Evolutionary conservation across 35 echinoderm and acorn worm species (phyloP).

Genomic region (Diadema setosum): DNA sequence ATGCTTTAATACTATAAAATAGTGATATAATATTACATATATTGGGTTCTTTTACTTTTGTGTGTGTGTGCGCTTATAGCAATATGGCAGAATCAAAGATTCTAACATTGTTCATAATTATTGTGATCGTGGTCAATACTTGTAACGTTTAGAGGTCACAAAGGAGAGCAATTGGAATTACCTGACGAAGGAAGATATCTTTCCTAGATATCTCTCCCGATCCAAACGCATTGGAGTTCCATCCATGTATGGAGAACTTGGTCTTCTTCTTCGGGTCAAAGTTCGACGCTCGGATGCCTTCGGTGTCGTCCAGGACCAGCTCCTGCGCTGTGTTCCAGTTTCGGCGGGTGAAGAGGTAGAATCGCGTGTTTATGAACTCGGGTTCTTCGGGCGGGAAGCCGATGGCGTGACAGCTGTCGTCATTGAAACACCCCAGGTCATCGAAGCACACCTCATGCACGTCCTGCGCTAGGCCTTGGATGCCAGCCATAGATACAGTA

Average conservation of each 20-base stretch:
- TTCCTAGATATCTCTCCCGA: conserved; percentile 2
- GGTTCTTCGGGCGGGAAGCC: conserved; percentile 53
- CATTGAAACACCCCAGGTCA: conserved; percentile 48
- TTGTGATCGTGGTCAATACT: too few species aligned
- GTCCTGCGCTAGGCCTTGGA: too few species aligned
- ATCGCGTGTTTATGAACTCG: conserved; percentile 46
- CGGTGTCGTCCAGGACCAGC: not conserved
- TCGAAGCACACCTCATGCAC: conserved; percentile 35
- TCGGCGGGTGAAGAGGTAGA: conserved; percentile 51
- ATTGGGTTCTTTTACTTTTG: too few species aligned
- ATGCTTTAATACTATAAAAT: too few species aligned
- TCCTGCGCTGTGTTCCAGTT: conserved; percentile 12
- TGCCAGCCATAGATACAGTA: too few species aligned
- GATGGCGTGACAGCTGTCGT: conserved; percentile 8
- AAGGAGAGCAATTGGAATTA: too few species aligned
- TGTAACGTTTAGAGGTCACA: too few species aligned
- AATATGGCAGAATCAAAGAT: too few species aligned
- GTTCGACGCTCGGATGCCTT: conserved; percentile 16
- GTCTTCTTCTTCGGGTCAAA: conserved; percentile 14
- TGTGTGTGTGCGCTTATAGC: too few species aligned
- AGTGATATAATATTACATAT: too few species aligned
- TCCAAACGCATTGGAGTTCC: not conserved
- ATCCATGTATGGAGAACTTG: conserved; percentile 38
- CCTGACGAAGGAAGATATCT: conserved; percentile 26
- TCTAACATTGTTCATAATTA: too few species aligned